Evolutionary conservation across 1,140 invertebrate genomes (phyloP).

Genomic region (Pseudomyrmex gracilis): DNA sequence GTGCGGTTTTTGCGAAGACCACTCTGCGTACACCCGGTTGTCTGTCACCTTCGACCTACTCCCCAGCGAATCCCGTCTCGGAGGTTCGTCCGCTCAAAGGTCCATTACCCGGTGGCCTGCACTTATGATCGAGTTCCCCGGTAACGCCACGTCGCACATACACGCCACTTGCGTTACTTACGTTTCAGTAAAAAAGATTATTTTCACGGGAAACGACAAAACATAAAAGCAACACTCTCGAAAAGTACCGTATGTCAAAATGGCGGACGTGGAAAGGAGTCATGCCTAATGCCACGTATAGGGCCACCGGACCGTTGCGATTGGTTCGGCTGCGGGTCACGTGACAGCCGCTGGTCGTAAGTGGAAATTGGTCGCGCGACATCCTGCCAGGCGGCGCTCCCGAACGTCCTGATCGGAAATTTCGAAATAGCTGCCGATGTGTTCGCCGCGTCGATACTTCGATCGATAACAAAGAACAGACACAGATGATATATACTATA

Average conservation of each 20-base stretch:
- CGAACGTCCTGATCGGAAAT: constrained; percentile 30
- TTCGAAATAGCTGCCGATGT: constrained; percentile 22
- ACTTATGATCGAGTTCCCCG: constrained; percentile 58
- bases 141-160: constrained; percentile 63
- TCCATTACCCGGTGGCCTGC: constrained; percentile 65
- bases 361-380: not conserved
- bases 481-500: too few species aligned
- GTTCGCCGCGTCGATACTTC: too few species aligned
- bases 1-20: constrained; percentile 70
- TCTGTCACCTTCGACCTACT: constrained; percentile 84
- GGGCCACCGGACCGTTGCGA: constrained; percentile 77
- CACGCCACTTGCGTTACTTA: constrained; percentile 84
- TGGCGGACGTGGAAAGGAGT: constrained; percentile 91
- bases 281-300: constrained; percentile 91
- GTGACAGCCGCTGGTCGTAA: constrained; percentile 48
- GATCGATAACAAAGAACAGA: not conserved
- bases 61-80: constrained; percentile 72
- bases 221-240: constrained; percentile 89
- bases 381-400: constrained; percentile 35
- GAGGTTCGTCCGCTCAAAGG: constrained; percentile 66
- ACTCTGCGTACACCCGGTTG: constrained; percentile 78
- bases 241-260: constrained; percentile 92
- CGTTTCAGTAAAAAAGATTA: constrained; percentile 88
- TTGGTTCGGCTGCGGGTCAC: constrained; percentile 64
- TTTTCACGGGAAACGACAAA: constrained; percentile 89